Percentiles rank a stretch among this genome's conserved stretches.
Conservation (phyloP, 2,888 invertebrate species). For the Fabriciana adippe region DNA sequence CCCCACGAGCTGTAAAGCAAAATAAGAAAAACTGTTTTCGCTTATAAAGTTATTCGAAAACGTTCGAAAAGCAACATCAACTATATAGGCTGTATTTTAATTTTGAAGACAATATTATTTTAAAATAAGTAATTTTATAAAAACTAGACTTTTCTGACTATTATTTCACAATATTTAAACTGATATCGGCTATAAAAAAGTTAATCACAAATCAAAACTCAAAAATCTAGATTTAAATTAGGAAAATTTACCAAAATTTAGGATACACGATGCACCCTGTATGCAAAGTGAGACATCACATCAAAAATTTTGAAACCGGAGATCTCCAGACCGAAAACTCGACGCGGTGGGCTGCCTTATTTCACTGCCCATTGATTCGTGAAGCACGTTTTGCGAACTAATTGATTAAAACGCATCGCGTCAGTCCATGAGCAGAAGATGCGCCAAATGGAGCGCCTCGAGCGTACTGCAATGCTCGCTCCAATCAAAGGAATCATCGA, state of each 20-base stretch:
- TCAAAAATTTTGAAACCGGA: constrained; percentile 64
- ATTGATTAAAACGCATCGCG: constrained; percentile 81
- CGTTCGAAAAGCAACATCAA: constrained; percentile 47
- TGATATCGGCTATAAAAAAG: too few species aligned
- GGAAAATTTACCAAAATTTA: too few species aligned
- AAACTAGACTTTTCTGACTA: too few species aligned
- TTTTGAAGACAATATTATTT: background rate
- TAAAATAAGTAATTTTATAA: too few species aligned
- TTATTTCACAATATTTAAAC: too few species aligned
- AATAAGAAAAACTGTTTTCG: constrained; percentile 49
- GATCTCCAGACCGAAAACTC: constrained; percentile 56
- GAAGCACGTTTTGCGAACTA: constrained; percentile 68
- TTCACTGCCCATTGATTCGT: constrained; percentile 76
- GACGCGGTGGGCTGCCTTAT: constrained; percentile 67
- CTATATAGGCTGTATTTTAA: constrained; percentile 8
- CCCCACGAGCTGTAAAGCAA: constrained; percentile 43
- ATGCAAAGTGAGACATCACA: constrained; percentile 4
- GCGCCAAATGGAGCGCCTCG: constrained; percentile 48
- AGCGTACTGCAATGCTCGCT: constrained; percentile 39
- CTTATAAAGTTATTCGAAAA: constrained; percentile 58
- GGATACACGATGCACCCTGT: background rate
- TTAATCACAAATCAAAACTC: too few species aligned
- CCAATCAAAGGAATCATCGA: constrained; percentile 55
- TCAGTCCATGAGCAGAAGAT: constrained; percentile 67
- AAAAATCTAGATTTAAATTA: too few species aligned